Base-by-base conservation (phyloP, 2,113 vertebrate species). In the Entelurus aequoreus region DNA sequence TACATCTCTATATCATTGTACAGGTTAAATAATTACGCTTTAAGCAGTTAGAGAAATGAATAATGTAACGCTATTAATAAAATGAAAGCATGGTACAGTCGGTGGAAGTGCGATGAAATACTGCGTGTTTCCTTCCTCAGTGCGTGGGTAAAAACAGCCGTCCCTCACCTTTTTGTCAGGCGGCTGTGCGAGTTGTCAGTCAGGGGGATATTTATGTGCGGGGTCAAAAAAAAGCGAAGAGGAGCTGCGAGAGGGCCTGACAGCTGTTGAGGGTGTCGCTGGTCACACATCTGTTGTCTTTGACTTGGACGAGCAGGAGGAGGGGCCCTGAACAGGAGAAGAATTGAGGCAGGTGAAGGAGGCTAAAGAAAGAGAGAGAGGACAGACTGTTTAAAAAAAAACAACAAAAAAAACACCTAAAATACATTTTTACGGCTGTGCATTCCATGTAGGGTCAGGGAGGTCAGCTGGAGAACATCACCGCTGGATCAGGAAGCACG, bases 241-340 rank as follows among this genome's bases (percentile, higher is more conserved):
- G 57, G 74, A 73, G 76, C 66, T 75, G 74, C 78, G 60, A 81
- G 66, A 72, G 50, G 72, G 76, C 77, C 71, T 48, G 76, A 87
- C 88, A 86, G 88, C 84, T 88, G 84, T 78, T 78, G 67, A 61
- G 68, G 54, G 78, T 69, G 71, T 71, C 67, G 62, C 53, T 65
- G 57, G 75, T 74, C 86, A 74, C 87, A 91, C 88, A 91, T 90
- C 89, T 90, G 90, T 83, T 90, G 81, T 21, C 64, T 74, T 73
- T 48, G 69, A 80, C 59, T 58, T 15, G 44, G 58, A 52, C 49
- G 48, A 5, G 60, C 14, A 8, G 21, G 56, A 47, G n/a, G 54
- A 44, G 64, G 54, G 48, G 48, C 14, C 64, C 37, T 37, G 38
- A 47, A 12, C 47, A 47, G 58, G 63, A 65, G 75, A 77, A 57